Conservation (phyloP, 1,140 invertebrate species). For the Drosophila obscura region DNA sequence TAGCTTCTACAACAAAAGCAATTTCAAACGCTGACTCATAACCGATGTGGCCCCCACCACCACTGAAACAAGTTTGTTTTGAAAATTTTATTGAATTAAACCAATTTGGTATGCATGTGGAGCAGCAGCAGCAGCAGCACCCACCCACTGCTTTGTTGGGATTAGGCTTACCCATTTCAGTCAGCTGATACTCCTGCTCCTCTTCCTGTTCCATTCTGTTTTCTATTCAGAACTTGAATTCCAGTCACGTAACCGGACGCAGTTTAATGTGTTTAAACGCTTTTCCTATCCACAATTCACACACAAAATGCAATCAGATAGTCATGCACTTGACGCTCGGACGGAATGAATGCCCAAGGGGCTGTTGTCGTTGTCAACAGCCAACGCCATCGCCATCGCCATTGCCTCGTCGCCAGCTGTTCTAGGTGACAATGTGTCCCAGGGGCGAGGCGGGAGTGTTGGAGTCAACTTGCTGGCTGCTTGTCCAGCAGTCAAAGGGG, state of each 20-base stretch:
- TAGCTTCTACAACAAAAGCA: slow-evolving; percentile 38
- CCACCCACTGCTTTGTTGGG: background rate
- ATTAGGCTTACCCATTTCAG: background rate
- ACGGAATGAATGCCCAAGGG: slow-evolving; percentile 21
- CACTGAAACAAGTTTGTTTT: slow-evolving; percentile 59
- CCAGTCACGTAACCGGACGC: slow-evolving; percentile 49
- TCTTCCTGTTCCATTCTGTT: no score
- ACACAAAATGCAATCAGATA: slow-evolving; percentile 70
- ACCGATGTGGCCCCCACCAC: slow-evolving; percentile 20
- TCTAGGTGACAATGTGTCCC: slow-evolving; percentile 53
- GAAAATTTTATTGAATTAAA: slow-evolving; percentile 72
- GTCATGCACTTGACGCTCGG: slow-evolving; percentile 36
- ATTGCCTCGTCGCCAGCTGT: slow-evolving; percentile 16
- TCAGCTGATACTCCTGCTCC: background rate
- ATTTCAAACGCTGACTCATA: slow-evolving; percentile 72
- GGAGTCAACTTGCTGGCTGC: slow-evolving; percentile 14
- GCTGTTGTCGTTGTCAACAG: slow-evolving; percentile 55
- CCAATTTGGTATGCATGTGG: slow-evolving; percentile 68
- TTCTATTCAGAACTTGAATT: slow-evolving; percentile 35
- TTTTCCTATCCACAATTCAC: slow-evolving; percentile 61
- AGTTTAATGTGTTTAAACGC: slow-evolving; percentile 56
- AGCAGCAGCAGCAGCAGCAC: background rate
- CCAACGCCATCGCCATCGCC: slow-evolving; percentile 41
- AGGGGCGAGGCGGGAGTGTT: background rate
- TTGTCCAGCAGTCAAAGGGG: no score